Base-by-base conservation (phyloP, 2,888 invertebrate genomes). In the Drosophila neotestacea region DNA sequence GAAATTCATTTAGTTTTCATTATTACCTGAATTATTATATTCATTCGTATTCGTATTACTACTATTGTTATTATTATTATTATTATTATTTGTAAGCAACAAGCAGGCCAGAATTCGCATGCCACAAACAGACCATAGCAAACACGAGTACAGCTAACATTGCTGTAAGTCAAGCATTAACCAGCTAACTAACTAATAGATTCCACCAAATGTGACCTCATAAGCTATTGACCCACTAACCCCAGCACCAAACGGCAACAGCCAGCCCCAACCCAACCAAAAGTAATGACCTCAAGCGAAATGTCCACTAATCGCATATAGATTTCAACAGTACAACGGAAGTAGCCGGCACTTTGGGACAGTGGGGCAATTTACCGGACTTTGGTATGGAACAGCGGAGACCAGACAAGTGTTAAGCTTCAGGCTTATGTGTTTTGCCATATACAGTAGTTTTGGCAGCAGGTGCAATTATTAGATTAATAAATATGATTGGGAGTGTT, bases 181-280 rank as follows among this genome's bases (percentile, higher is more conserved):
- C 51, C 48, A 5, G 6, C 42, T 56, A 46, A 46, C 28, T 13
- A 46, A 58, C 46, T 11, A 47, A 47, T 58, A 47, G 58, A 47
- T 51, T 65, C 64, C 55, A 54, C 34, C 47, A 74, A 72, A 65
- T 59, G 77, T 86, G 87, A 88, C 87, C 89, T 70, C 87, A 81
- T 86, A 85, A 89, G 70, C 89, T 74, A 88, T 82, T 89, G 85
- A 86, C 85, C 89, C 72, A 86, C 82, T 86, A 88, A 88, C 85
- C 88, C 82, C 71, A 80, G 46, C 36, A 46, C 10, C 39, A 13
- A 34, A 65, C 78, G 16, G 16, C 22, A 22, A 22, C 22, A 22
- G 75, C 73, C 61, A 32, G 28, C 16, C 70, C 64, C 47, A 63
- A 63, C 10, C 32, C 16, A 36, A 13, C 32, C 16, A 36, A 38